Evolutionary conservation across 2,797 vertebrate species (phyloP).

Genomic region (Phrynocephalus guinanensis): DNA sequence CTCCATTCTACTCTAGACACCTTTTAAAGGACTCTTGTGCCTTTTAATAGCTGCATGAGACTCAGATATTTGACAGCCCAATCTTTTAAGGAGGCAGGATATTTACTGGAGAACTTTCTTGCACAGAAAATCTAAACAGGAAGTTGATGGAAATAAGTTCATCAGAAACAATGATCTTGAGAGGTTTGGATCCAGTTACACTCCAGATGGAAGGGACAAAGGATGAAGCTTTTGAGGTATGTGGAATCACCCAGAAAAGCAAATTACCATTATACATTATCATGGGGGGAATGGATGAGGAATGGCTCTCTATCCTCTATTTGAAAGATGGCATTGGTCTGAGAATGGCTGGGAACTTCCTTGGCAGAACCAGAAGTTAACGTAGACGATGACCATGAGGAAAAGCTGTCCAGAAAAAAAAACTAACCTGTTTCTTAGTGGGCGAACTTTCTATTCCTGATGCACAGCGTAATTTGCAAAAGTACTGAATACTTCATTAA

Average conservation of each 20-base stretch:
- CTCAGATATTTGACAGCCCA: not conserved
- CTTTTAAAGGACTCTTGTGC: not conserved
- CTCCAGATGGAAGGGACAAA: not conserved
- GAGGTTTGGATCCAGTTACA: not conserved
- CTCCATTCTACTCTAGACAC: not conserved
- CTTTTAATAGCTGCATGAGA: slow-evolving; percentile 8
- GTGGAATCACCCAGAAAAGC: not conserved
- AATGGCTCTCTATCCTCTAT: not conserved
- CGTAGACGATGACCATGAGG: not conserved
- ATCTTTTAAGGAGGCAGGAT: not conserved
- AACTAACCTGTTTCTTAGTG: not conserved
- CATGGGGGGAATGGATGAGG: not conserved
- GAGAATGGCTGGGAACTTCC: not conserved
- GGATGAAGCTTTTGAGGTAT: not conserved
- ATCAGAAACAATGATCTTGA: slow-evolving; percentile 10
- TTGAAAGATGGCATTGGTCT: not conserved
- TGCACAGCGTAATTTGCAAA: not conserved
- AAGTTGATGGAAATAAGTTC: not conserved
- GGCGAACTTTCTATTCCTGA: not conserved
- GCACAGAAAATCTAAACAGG: not conserved
- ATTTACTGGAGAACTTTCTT: not conserved
- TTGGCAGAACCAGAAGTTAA: not conserved
- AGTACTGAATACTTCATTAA: not conserved
- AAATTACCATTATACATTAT: not conserved
- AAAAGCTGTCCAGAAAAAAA: not conserved